These are phyloP conservation scores for Abrostola triplasia DNA, from an alignment of 2,888 invertebrate species.

Conservation along the genomic window DNA sequence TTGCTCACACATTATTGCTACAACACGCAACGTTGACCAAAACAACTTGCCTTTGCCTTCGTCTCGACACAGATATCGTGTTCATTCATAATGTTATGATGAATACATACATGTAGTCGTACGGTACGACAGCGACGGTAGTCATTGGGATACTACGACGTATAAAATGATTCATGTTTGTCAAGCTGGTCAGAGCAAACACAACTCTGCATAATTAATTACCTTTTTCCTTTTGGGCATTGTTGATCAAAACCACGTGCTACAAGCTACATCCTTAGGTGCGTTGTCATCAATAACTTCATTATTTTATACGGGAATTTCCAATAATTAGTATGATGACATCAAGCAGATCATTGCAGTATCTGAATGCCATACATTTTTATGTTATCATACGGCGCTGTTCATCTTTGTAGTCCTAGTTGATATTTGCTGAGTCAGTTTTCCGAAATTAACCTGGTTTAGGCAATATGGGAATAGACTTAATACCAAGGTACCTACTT, in stretches of 20 bases:
- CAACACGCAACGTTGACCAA: not conserved
- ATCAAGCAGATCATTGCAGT: not conserved
- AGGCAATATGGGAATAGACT: no score
- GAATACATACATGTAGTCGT: not conserved
- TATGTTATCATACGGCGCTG: not conserved
- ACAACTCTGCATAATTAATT: not conserved
- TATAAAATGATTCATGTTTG: conserved; percentile 4
- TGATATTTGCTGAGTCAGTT: no score
- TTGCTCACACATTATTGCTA: not conserved
- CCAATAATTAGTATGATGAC: not conserved
- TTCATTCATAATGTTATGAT: conserved; percentile 22
- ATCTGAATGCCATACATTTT: not conserved
- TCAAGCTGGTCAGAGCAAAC: conserved; percentile 1
- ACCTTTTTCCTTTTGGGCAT: not conserved
- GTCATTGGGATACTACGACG: not conserved
- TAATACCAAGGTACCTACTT: no score
- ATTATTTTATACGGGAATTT: not conserved
- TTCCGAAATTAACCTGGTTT: no score
- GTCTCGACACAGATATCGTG: conserved; percentile 7
- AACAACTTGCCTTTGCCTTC: conserved; percentile 40
- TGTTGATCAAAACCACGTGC: not conserved
- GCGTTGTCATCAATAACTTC: no score
- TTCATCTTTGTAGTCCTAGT: no score
- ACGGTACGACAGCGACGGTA: not conserved
- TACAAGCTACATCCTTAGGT: not conserved